Evolutionary conservation across 2,113 vertebrate species (phyloP), one percentile per base, ranked within the genome.

Genomic region (Delphinus delphis): DNA sequence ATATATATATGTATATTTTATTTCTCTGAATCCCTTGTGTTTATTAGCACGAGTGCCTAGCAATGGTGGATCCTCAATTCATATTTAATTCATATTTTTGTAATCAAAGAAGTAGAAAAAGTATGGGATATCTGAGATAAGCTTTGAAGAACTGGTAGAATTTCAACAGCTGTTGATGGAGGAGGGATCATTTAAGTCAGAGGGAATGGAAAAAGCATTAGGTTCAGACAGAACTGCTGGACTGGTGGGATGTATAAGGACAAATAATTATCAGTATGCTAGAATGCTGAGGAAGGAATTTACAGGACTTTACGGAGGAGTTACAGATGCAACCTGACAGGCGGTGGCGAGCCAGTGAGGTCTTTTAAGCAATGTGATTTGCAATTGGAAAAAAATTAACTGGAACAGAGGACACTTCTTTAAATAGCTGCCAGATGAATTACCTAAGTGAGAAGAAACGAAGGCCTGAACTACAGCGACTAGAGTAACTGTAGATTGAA

Each of bases 61-160:
- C 55, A 87, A 63, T 1, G 44, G n/a, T 36, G 18, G 36, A 12
- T 68, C 90, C 6, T 88, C 87, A 71, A 38, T 36, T 74, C 62
- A 31, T 55, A 44, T 50, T 71, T 68, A 62, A 53, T 28, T 63
- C 33, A 17, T 50, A 58, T 62, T 65, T 81, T 67, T 92, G 13
- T 93, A 83, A 86, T 65, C 33, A 89, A 91, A 85, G 63, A 80
- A 53, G 36, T 58, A 62, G 50, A 81, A 53, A 26, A 83, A 92
- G 26, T 88, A 74, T 15, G 25, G 55, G 9, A 25, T 76, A 82
- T 13, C 50, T 89, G 73, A 85, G 53, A 58, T 62, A 67, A 55
- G 21, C 21, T 82, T 44, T 62, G 44, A 77, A 83, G 31, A 83
- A 47, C 0, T 25, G n/a, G 58, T n/a, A 36, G 41, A 36, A 79